phyloP scores from a whole-genome alignment of 2,797 vertebrate genomes.

The Amphiprion clarkii region DNA sequence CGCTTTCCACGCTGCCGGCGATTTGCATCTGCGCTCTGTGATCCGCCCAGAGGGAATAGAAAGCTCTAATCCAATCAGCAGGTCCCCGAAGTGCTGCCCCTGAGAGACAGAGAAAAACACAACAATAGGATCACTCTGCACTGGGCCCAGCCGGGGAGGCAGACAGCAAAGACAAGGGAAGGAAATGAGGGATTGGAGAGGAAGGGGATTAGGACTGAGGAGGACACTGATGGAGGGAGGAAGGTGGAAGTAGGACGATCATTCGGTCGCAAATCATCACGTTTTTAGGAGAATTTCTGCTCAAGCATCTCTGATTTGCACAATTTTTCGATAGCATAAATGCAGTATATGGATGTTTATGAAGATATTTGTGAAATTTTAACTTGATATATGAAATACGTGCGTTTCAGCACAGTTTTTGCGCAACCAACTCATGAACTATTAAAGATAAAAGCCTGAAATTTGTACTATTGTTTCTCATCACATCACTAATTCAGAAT shows the following conservation, averaged over 20 bases:
- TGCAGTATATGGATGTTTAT: no score
- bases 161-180: slow-evolving; percentile 34
- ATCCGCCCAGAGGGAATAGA: slow-evolving; percentile 97
- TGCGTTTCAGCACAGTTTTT: no score
- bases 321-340: no score
- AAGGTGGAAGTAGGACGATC: slow-evolving; percentile 48
- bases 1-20: slow-evolving; percentile 80
- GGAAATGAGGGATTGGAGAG: slow-evolving; percentile 39
- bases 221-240: slow-evolving; percentile 6
- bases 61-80: slow-evolving; percentile 98
- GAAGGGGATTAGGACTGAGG: no score
- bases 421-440: no score
- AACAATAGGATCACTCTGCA: slow-evolving; percentile 92
- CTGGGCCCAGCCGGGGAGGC: slow-evolving; percentile 43
- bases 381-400: no score
- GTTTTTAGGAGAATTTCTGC: no score
- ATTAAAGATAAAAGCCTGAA: no score
- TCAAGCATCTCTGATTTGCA: no score
- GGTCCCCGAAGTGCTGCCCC: slow-evolving; percentile 92
- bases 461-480: no score
- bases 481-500: no score
- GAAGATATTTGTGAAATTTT: no score
- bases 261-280: not conserved
- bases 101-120: slow-evolving; percentile 75
- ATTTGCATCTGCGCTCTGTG: slow-evolving; percentile 92